Percentiles rank a stretch among this genome's conserved stretches.
Conservation (phyloP, 2,888 invertebrate species). For the Meandrusa payeni region DNA sequence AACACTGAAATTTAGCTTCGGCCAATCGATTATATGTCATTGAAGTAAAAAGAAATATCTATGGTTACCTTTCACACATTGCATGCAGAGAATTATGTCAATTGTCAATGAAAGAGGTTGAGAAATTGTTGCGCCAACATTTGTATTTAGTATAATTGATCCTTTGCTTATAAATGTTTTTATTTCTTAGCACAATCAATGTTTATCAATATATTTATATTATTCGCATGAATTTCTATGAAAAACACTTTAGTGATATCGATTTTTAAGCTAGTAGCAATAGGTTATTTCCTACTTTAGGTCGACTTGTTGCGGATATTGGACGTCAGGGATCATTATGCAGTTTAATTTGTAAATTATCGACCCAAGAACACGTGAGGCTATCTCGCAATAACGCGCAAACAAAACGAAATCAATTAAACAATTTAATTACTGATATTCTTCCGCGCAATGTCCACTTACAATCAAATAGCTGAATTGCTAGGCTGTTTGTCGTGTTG, state of each 20-base stretch:
- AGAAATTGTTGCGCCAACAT: slow-evolving; percentile 42
- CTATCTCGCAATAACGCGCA: slow-evolving; percentile 9
- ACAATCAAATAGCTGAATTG: slow-evolving; percentile 51
- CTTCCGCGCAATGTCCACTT: slow-evolving; percentile 39
- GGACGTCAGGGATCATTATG: neutral
- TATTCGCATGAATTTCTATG: slow-evolving; percentile 13
- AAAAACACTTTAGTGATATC: slow-evolving; percentile 7
- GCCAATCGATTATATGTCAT: slow-evolving; percentile 12
- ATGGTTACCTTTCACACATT: slow-evolving; percentile 32
- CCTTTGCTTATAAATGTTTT: slow-evolving; percentile 46
- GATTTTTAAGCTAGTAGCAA: slow-evolving; percentile 8
- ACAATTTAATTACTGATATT: slow-evolving; percentile 5
- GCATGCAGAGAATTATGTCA: slow-evolving; percentile 36
- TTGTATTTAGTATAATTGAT: slow-evolving; percentile 64
- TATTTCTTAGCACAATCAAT: slow-evolving; percentile 56
- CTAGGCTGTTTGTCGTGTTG: slow-evolving; percentile 30
- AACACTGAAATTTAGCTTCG: slow-evolving; percentile 30
- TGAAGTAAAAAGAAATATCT: slow-evolving; percentile 22
- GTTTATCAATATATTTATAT: slow-evolving; percentile 40
- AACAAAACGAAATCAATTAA: neutral
- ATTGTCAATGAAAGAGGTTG: slow-evolving; percentile 49
- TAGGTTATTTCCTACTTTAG: neutral
- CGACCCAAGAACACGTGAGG: neutral
- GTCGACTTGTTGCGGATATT: slow-evolving; percentile 4
- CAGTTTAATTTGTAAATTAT: neutral